Percentiles rank a stretch among this genome's conserved stretches.
phyloP scores from a whole-genome alignment of 1,140 invertebrate genomes.

The Melipona quadrifasciata region DNA sequence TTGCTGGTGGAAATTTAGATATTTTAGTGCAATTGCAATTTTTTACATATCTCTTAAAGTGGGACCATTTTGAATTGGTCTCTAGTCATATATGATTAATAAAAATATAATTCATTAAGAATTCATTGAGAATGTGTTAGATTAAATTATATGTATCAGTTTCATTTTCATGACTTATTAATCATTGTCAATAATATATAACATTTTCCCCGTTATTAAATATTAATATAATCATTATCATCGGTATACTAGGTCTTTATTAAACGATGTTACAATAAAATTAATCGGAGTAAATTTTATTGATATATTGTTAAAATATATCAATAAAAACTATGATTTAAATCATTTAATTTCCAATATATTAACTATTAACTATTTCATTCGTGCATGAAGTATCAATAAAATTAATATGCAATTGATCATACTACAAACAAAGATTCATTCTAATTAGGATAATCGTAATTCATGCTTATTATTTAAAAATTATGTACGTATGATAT shows the following conservation, averaged over 20 bases:
- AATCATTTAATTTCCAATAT: neutral
- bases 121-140: neutral
- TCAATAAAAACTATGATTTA: too few species aligned
- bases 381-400: too few species aligned
- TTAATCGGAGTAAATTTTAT: neutral
- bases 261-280: neutral
- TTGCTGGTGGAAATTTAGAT: constrained; percentile 46
- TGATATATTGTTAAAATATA: neutral
- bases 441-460: neutral
- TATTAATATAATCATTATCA: neutral
- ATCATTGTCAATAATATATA: neutral
- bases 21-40: neutral
- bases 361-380: neutral
- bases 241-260: neutral
- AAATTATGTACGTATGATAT: neutral
- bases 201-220: neutral
- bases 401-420: neutral
- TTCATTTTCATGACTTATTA: neutral
- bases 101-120: neutral
- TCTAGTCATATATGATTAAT: neutral
- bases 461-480: neutral
- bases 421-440: neutral
- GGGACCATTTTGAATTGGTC: constrained; percentile 32
- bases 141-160: neutral
- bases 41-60: neutral